These are phyloP conservation scores for Cyphomyrmex costatus DNA, from an alignment of 1,140 invertebrate genomes.

Conservation along the genomic window DNA sequence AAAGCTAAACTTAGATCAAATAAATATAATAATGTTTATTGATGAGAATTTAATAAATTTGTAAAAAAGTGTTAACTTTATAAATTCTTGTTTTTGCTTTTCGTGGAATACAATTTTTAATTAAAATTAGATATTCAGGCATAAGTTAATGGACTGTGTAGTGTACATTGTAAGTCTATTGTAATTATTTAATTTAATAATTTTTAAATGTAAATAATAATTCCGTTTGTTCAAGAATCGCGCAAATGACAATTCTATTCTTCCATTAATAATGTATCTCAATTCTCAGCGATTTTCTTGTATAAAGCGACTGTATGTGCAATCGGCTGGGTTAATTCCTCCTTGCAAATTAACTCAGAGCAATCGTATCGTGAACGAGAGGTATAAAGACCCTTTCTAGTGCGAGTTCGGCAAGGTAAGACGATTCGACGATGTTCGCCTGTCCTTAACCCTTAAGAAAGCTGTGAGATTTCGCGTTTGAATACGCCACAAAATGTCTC, in stretches of 20 bases:
- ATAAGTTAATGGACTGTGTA: not conserved
- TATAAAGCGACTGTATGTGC: conserved; percentile 8
- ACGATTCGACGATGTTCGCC: conserved; percentile 73
- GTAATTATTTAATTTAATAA: conserved; percentile 9
- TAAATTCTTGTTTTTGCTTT: not conserved
- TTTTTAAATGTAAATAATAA: not conserved
- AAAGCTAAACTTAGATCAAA: not conserved
- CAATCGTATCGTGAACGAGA: conserved; percentile 76
- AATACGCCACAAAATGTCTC: conserved; percentile 64
- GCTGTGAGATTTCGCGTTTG: conserved; percentile 73
- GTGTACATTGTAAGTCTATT: not conserved
- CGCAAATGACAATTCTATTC: not conserved
- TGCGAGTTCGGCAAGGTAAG: conserved; percentile 70
- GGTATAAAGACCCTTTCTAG: conserved; percentile 72
- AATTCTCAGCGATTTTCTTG: not conserved
- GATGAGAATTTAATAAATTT: not conserved
- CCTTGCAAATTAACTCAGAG: conserved; percentile 68
- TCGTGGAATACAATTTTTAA: not conserved
- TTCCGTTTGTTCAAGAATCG: not conserved
- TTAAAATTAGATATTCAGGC: not conserved
- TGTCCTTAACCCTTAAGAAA: conserved; percentile 76
- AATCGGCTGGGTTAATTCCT: conserved; percentile 53
- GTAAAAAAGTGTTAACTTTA: not conserved
- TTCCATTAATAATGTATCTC: not conserved
- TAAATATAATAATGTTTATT: not conserved